A percentile compares a stretch with the other conserved stretches of the same genome.
These are phyloP conservation scores for Ephydatia muelleri DNA, from an alignment of 37 sponge, comb jelly and placozoan genomes.

Conservation along the genomic window DNA sequence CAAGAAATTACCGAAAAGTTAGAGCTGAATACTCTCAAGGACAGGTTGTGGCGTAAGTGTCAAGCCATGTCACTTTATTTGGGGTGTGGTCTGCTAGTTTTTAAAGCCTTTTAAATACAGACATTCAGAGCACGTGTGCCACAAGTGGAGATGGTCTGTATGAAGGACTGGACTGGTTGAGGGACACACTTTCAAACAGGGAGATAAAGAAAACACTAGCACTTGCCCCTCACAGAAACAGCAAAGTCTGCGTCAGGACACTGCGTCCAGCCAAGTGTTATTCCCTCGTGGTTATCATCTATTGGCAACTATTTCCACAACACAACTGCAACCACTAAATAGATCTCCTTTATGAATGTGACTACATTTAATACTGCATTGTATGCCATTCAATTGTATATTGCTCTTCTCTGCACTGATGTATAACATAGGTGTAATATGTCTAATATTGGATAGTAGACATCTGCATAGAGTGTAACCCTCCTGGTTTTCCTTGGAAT, in stretches of 20 bases:
- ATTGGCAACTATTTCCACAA: neutral
- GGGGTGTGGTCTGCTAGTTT: neutral
- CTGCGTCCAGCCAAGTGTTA: neutral
- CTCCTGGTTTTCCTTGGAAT: too few relatives aligned
- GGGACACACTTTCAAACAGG: slow-evolving; percentile 27
- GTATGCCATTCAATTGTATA: too few relatives aligned
- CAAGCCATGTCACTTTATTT: neutral
- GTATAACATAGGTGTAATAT: too few relatives aligned
- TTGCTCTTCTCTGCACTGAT: too few relatives aligned
- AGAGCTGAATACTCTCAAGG: slow-evolving; percentile 47
- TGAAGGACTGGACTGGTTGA: slow-evolving; percentile 80
- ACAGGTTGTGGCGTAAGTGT: slow-evolving; percentile 75
- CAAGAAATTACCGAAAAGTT: slow-evolving; percentile 69
- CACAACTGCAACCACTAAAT: neutral
- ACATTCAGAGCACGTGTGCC: slow-evolving; percentile 77
- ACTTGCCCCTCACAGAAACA: slow-evolving; percentile 56
- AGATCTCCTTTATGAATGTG: neutral
- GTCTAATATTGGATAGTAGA: too few relatives aligned
- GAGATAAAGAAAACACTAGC: slow-evolving; percentile 46
- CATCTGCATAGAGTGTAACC: too few relatives aligned
- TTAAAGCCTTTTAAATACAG: slow-evolving; percentile 2
- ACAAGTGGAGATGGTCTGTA: slow-evolving; percentile 80
- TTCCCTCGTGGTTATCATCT: neutral
- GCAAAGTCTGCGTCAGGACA: slow-evolving; percentile 17
- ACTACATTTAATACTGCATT: too few relatives aligned